Conservation (phyloP, 2,888 invertebrate species). For the Eutolmus rufibarbis region DNA sequence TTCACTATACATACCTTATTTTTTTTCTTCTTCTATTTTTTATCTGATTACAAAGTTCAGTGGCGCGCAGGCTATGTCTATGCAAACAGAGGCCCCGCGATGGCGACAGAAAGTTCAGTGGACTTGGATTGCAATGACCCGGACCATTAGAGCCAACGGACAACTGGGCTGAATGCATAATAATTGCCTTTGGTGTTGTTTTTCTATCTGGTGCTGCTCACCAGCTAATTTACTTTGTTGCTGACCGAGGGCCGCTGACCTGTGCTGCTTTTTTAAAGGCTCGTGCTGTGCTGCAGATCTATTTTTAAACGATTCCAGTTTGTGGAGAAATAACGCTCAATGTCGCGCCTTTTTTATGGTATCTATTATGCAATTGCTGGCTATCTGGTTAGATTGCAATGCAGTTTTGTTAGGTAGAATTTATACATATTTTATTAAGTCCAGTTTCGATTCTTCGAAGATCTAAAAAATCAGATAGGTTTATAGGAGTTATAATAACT, state of each 20-base stretch:
- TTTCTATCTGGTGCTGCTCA: neutral
- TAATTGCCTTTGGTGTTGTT: neutral
- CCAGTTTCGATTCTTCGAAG: neutral
- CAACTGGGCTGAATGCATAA: neutral
- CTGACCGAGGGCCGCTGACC: neutral
- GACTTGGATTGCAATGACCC: neutral
- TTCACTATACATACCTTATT: neutral
- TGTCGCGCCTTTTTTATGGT: neutral
- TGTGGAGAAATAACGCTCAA: neutral
- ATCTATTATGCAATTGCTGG: neutral
- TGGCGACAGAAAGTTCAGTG: neutral
- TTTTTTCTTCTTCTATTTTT: neutral
- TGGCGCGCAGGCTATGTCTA: neutral
- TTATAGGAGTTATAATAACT: no score
- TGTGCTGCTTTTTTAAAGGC: neutral
- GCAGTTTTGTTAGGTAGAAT: neutral
- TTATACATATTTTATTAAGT: neutral
- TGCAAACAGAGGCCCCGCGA: neutral
- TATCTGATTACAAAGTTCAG: neutral
- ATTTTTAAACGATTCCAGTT: neutral
- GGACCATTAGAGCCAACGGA: neutral
- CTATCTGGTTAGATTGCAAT: neutral
- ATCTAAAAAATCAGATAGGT: no score
- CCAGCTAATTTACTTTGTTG: neutral
- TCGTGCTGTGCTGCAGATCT: neutral